phyloP scores from a whole-genome alignment of 2,113 vertebrate genomes.

The Ammodytes dubius region DNA sequence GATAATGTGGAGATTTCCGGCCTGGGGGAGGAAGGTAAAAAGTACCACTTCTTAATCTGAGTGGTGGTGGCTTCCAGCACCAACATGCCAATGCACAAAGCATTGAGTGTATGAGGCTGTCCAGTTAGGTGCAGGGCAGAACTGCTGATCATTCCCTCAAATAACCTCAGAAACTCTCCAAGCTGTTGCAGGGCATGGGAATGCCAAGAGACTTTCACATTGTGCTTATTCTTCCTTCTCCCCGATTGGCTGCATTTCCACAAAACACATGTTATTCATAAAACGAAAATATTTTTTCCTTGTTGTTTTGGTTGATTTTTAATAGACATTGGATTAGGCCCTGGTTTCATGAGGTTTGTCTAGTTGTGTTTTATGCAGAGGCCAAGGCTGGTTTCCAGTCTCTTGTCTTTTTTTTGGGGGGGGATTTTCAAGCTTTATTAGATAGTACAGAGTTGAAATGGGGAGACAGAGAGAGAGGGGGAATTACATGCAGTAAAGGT shows the following conservation, averaged over 20 bases:
- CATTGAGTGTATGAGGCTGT: constrained; percentile 46
- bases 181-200: neutral
- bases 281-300: neutral
- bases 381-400: constrained; percentile 1
- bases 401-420: too few species aligned
- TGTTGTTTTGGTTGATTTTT: constrained; percentile 36
- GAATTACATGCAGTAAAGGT: too few species aligned
- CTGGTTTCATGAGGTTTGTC: constrained; percentile 29
- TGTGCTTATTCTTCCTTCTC: constrained; percentile 25
- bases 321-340: constrained; percentile 12
- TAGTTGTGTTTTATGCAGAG: constrained; percentile 21
- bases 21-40: constrained; percentile 53
- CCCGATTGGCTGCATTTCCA: constrained; percentile 25
- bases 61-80: constrained; percentile 50
- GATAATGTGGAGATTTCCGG: constrained; percentile 62
- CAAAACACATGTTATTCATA: constrained; percentile 24
- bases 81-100: constrained; percentile 68
- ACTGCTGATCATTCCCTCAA: constrained; percentile 22
- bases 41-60: constrained; percentile 45
- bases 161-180: constrained; percentile 16
- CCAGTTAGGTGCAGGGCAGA: constrained; percentile 47
- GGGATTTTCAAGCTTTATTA: too few species aligned
- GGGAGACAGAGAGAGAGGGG: too few species aligned
- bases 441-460: too few species aligned
- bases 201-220: constrained; percentile 37